phyloP scores from a whole-genome alignment of 2,888 invertebrate species.

The Mesorhabditis belari region DNA sequence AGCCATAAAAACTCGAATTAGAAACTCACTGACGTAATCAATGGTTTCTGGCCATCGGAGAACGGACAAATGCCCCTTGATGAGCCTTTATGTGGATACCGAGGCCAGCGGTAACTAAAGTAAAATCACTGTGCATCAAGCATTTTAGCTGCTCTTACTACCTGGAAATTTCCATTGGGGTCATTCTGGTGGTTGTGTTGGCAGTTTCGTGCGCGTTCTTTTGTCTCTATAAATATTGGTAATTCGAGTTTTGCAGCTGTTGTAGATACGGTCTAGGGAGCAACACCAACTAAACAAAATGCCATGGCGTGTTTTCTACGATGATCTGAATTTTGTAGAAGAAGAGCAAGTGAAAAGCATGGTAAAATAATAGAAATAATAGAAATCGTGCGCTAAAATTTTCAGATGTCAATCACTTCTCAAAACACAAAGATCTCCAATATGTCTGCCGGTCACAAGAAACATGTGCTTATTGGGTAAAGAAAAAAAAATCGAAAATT shows the following conservation, averaged over 20 bases:
- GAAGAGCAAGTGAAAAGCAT: conserved; percentile 49
- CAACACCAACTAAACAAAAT: conserved; percentile 39
- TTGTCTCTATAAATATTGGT: conserved; percentile 24
- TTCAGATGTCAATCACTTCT: conserved; percentile 42
- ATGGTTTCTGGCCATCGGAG: conserved; percentile 49
- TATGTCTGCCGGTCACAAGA: conserved; percentile 37
- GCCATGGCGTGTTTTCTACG: conserved; percentile 46
- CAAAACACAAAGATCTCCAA: conserved; percentile 45
- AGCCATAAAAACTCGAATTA: conserved; percentile 7
- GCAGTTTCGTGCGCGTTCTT: conserved; percentile 15
- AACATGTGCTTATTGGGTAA: conserved; percentile 48
- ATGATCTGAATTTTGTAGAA: conserved; percentile 45
- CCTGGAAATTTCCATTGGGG: conserved; percentile 37
- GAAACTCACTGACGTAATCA: conserved; percentile 43
- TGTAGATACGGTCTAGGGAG: conserved; percentile 28
- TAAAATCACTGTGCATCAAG: conserved; percentile 15
- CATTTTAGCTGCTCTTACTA: conserved; percentile 35
- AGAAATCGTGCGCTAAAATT: not conserved
- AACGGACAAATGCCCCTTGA: conserved; percentile 43
- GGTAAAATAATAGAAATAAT: conserved; percentile 9
- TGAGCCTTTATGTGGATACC: conserved; percentile 46
- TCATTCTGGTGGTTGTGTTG: conserved; percentile 19
- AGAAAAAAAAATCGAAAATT: too few species aligned
- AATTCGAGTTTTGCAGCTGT: conserved; percentile 4
- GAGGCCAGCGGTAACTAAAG: conserved; percentile 19